Evolutionary conservation across 2,888 invertebrate species (phyloP), one percentile per base, ranked within the genome.

Genomic region (Apocheima hispidaria): DNA sequence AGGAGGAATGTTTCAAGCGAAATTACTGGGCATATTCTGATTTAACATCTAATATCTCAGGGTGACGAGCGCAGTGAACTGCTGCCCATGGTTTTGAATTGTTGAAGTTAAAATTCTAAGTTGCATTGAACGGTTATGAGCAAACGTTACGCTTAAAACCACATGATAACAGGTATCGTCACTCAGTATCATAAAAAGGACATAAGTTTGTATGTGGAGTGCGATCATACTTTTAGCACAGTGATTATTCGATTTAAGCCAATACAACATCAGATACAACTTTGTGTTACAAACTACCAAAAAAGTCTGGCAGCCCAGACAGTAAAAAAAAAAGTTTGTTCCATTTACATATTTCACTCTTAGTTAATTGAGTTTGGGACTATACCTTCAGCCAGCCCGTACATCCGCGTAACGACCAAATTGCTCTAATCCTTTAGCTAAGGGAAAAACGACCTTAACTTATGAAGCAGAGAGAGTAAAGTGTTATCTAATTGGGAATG

Each of bases 341-440:
- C 72, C 72, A 77, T 82, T 83, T 85, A 79, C 84, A 86, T 83
- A 83, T 87, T 86, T 86, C 82, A 84, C 85, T 82, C 79, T 77
- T 75, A 75, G 76, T 80, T 85, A 82, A 84, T 85, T 84, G 84
- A 79, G 79, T 82, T 83, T 75, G 73, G 72, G 71, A 67, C 69
- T 71, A 75, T 71, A 71, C 70, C 70, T 71, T 66, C 73, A 72
- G 77, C 66, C 73, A 78, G 75, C 28, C 65, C 70, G 73, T 70
- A 78, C 71, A 73, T 81, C 72, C 73, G 51, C 63, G 63, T 75
- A 71, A 68, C 68, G 68, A 71, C 71, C 66, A 69, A 76, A 79
- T 72, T 72, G 72, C 69, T 66, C 56, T 50, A 58, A 52, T 51
- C 43, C 1, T 20, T n/a, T 2, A 41, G 21, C 48, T 57, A 48